Conservation (phyloP, 2,888 invertebrate genomes). For the Apantesis nais region DNA sequence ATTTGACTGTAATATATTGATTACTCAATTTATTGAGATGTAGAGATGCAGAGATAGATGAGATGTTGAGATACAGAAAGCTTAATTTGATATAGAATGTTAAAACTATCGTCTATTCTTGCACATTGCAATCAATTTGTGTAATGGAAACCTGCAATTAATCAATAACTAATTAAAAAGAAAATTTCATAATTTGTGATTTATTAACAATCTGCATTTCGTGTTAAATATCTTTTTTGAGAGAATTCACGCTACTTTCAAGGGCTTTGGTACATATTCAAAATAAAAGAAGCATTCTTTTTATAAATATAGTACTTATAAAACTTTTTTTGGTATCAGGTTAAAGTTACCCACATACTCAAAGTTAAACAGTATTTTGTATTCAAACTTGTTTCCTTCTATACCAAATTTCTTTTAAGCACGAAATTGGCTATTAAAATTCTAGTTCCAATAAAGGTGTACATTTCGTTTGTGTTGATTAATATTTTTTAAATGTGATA, state of each 20-base stretch:
- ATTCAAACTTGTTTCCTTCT: neutral
- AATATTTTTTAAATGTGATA: slow-evolving; percentile 51
- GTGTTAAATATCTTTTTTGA: too few species aligned
- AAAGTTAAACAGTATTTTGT: neutral
- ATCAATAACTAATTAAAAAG: neutral
- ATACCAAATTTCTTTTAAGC: neutral
- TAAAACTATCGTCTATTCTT: neutral
- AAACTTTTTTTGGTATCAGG: too few species aligned
- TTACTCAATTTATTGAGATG: too few species aligned
- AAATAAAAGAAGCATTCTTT: too few species aligned
- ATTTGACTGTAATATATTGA: too few species aligned
- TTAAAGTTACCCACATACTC: neutral
- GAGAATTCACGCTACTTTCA: too few species aligned
- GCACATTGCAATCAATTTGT: too few species aligned
- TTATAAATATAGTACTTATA: too few species aligned
- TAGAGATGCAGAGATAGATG: too few species aligned
- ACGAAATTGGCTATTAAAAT: slow-evolving; percentile 8
- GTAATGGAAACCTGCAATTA: too few species aligned
- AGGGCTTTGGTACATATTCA: too few species aligned
- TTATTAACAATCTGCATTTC: neutral
- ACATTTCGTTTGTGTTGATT: slow-evolving; percentile 35
- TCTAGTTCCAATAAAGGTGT: slow-evolving; percentile 20
- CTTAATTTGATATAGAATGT: neutral
- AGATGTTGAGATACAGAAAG: neutral
- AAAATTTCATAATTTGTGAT: neutral